Base-by-base conservation (phyloP, 2,113 vertebrate species). In the Platichthys stellatus region DNA sequence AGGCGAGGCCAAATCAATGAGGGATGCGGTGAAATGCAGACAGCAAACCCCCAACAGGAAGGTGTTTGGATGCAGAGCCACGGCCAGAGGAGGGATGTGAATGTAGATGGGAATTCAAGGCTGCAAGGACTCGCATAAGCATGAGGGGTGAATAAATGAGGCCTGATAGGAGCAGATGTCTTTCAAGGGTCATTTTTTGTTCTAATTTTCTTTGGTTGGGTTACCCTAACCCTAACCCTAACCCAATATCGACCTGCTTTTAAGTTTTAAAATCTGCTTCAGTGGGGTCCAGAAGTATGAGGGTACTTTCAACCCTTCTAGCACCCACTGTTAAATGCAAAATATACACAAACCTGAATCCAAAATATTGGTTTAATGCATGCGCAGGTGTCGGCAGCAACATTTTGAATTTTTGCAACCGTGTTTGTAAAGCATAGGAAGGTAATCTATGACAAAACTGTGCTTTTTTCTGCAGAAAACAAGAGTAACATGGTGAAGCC, bases 1-100 rank as follows among this genome's bases (percentile, higher is more conserved):
- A 78, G 81, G 79, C 69, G 38, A 83, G 72, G 72, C 59, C 64
- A 78, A 87, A 91, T 91, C 91, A 88, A 89, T 92, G 78, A 90
- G 69, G 66, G 69, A 43, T 82, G 78, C 63, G 72, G 82, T 74
- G 75, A 83, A 77, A 82, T 75, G 82, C 80, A 81, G 86, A 89
- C 79, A 88, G 83, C 69, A 74, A 72, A 70, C 26, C 82, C 77
- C 77, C 78, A 54, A 4, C 0, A 69, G 77, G 81, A 83, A 76
- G 66, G 63, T 78, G 86, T 87, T 80, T 83, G 80, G 85, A 85
- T 90, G 82, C 80, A 81, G 74, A 84, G 80, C 81, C 76, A 80
- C 68, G 80, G 72, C 67, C 82, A 58, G 75, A 77, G 74, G 24
- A 76, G 40, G 63, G 21, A 78, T 69, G 40, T 81, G 89, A 91